Evolutionary conservation across 2,888 invertebrate genomes (phyloP).

Genomic region (Fragum fragum): DNA sequence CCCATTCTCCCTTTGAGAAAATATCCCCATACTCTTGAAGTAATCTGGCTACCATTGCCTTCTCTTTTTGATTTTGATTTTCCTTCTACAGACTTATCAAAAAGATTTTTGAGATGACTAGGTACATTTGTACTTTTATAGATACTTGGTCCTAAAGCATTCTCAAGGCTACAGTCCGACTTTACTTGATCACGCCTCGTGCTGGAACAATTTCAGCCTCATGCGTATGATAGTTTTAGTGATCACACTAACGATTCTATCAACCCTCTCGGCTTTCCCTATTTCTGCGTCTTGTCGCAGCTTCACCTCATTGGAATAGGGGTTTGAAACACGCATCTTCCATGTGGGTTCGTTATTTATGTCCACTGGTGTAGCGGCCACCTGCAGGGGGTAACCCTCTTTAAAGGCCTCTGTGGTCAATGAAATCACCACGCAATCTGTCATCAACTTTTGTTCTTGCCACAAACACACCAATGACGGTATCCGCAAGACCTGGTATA

Average conservation of each 20-base stretch:
- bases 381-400: constrained; percentile 22
- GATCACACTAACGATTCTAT: not conserved
- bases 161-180: not conserved
- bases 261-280: constrained; percentile 36
- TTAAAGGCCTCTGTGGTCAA: too few relatives aligned
- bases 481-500: constrained; percentile 25
- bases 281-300: constrained; percentile 39
- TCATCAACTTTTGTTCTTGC: constrained; percentile 44
- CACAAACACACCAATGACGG: constrained; percentile 43
- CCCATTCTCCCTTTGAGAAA: too few relatives aligned
- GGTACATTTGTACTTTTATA: not conserved
- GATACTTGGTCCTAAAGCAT: not conserved
- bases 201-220: not conserved
- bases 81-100: too few relatives aligned
- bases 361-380: constrained; percentile 41
- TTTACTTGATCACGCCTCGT: constrained; percentile 18
- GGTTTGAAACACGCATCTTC: constrained; percentile 37
- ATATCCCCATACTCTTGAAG: constrained; percentile 35
- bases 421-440: not conserved
- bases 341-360: constrained; percentile 23
- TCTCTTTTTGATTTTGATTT: too few relatives aligned
- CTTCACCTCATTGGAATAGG: constrained; percentile 12
- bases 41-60: constrained; percentile 17
- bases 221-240: not conserved
- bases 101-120: not conserved